Percentiles rank a stretch among this genome's conserved stretches.
phyloP scores from a whole-genome alignment of 1,140 invertebrate species.

The Camponotus floridanus region DNA sequence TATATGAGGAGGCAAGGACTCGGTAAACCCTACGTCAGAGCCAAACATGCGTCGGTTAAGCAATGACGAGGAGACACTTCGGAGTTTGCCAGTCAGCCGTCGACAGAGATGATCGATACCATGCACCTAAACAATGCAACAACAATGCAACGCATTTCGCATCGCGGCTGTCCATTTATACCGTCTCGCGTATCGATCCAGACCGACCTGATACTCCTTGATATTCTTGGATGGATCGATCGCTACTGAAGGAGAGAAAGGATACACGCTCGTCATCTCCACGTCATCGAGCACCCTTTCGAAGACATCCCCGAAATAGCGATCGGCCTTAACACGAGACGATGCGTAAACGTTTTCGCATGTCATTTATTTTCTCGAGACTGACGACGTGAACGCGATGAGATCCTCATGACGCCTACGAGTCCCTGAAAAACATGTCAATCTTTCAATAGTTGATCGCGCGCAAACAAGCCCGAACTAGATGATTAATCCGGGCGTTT shows the following conservation, averaged over 20 bases:
- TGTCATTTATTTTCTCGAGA: neutral
- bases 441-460: neutral
- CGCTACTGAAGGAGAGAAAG: neutral
- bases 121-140: constrained; percentile 36
- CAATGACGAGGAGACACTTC: constrained; percentile 41
- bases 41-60: constrained; percentile 18
- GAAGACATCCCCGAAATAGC: constrained; percentile 18
- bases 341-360: constrained; percentile 5
- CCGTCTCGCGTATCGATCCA: constrained; percentile 36
- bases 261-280: neutral
- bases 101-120: constrained; percentile 53
- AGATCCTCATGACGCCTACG: neutral
- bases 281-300: constrained; percentile 21
- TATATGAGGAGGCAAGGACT: constrained; percentile 2
- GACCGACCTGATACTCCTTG: neutral
- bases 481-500: neutral
- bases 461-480: constrained; percentile 24
- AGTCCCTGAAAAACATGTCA: constrained; percentile 21
- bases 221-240: constrained; percentile 31
- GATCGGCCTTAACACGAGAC: neutral
- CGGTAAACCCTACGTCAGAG: constrained; percentile 36
- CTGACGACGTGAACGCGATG: neutral
- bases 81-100: constrained; percentile 54
- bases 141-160: constrained; percentile 30
- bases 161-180: constrained; percentile 39